Percentiles rank a stretch among this genome's conserved stretches.
Conservation (phyloP, 2,888 invertebrate genomes). For the Willowsia nigromaculata region DNA sequence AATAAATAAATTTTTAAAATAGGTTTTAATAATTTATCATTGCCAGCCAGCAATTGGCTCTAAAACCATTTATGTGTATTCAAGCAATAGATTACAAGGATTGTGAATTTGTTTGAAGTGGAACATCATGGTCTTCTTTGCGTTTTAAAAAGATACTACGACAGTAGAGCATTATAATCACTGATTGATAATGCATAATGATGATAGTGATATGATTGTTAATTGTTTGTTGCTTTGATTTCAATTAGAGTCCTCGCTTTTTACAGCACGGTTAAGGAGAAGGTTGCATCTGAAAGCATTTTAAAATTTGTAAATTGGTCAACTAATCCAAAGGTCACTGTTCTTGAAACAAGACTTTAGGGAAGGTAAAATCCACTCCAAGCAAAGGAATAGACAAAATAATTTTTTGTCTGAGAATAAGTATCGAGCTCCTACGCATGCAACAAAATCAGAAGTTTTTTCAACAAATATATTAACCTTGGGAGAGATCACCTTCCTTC, state of each 20-base stretch:
- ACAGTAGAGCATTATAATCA: constrained; percentile 6
- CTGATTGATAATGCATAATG: constrained; percentile 53
- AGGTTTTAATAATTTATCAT: constrained; percentile 29
- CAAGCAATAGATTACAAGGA: not conserved
- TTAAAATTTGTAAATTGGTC: not conserved
- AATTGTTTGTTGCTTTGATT: not conserved
- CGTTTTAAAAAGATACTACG: not conserved
- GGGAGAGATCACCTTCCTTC: constrained; percentile 58
- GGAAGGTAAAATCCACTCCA: not conserved
- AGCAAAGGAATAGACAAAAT: not conserved
- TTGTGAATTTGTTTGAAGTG: constrained; percentile 5
- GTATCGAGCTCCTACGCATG: too few species aligned
- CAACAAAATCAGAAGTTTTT: not conserved
- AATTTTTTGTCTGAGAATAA: too few species aligned
- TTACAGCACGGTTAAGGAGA: not conserved
- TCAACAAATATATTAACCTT: constrained; percentile 17
- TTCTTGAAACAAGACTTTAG: constrained; percentile 41
- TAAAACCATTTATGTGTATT: not conserved
- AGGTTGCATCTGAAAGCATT: not conserved
- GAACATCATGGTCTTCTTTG: constrained; percentile 37
- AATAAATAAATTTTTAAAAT: constrained; percentile 39
- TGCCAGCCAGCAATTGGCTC: constrained; percentile 24
- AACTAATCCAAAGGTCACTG: constrained; percentile 59
- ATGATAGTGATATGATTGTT: constrained; percentile 24
- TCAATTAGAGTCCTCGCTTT: constrained; percentile 32